Conservation (phyloP, 2,888 invertebrate genomes). For the Tachina grossa region DNA sequence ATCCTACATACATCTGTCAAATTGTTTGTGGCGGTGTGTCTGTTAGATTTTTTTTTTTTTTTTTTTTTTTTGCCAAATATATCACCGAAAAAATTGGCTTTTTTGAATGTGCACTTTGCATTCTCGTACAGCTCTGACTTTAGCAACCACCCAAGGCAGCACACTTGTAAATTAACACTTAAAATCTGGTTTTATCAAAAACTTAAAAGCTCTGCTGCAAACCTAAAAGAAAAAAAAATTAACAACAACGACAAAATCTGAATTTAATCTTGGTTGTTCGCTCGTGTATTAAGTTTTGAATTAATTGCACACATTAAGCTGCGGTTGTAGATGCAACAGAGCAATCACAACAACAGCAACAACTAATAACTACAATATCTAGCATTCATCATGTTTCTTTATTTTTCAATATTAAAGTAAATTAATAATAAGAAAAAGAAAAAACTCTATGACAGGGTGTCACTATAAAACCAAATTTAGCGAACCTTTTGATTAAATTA, state of each 20-base stretch:
- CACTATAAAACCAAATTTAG: neutral
- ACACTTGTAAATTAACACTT: conserved; percentile 66
- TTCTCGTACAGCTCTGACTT: neutral
- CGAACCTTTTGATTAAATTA: conserved; percentile 46
- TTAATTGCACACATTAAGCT: conserved; percentile 65
- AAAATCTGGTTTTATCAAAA: conserved; percentile 55
- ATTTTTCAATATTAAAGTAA: no score
- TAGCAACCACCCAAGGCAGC: conserved; percentile 11
- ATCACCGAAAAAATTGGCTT: no score
- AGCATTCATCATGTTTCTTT: conserved; percentile 22
- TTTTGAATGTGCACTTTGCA: neutral
- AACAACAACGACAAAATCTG: conserved; percentile 20
- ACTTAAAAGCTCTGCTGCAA: conserved; percentile 45
- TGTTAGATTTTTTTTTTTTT: no score
- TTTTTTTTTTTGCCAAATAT: no score
- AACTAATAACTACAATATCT: conserved; percentile 13
- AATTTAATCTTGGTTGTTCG: conserved; percentile 54
- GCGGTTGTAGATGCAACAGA: conserved; percentile 25
- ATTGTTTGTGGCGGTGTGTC: no score
- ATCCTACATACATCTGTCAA: no score
- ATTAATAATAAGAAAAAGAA: neutral
- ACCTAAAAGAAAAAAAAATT: conserved; percentile 13
- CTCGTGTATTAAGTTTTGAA: conserved; percentile 58
- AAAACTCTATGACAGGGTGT: conserved; percentile 30
- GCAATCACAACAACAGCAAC: conserved; percentile 23